Evolutionary conservation across 2,888 invertebrate genomes (phyloP).

Genomic region (Papilio gigon): DNA sequence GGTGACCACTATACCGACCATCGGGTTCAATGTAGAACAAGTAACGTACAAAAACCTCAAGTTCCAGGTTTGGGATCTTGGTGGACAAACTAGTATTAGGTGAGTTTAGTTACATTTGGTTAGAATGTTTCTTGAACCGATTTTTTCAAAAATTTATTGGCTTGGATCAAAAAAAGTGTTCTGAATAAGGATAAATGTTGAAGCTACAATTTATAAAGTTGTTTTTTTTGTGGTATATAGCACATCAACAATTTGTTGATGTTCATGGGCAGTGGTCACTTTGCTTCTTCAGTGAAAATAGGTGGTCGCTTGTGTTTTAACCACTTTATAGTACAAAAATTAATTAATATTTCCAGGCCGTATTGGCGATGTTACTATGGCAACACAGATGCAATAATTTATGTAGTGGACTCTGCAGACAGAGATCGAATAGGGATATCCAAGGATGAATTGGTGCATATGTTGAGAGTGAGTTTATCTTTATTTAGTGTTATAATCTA

Average conservation of each 20-base stretch:
- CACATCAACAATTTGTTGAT: no score
- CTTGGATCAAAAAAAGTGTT: neutral
- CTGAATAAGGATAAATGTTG: neutral
- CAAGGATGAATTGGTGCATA: constrained; percentile 98
- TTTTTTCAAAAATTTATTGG: constrained; percentile 11
- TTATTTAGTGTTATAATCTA: neutral
- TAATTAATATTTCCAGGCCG: constrained; percentile 85
- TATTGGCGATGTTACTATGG: constrained; percentile 99
- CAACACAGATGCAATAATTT: constrained; percentile 99
- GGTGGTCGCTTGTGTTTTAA: no score
- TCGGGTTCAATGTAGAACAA: constrained; percentile 99
- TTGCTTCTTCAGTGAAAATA: no score
- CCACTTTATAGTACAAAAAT: no score
- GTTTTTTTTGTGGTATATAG: no score
- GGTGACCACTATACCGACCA: constrained; percentile 98
- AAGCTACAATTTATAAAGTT: neutral
- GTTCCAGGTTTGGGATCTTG: constrained; percentile 99
- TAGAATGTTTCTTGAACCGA: constrained; percentile 27
- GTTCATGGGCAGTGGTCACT: no score
- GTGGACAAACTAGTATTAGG: constrained; percentile 99
- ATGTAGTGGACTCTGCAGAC: constrained; percentile 99
- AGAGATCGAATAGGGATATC: constrained; percentile 99
- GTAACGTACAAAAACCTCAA: constrained; percentile 99
- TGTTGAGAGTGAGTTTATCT: constrained; percentile 90
- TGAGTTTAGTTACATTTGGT: constrained; percentile 63